Evolutionary conservation across 2,888 invertebrate genomes (phyloP), one percentile per base, ranked within the genome.

Genomic region (Polydrusus pterygomalis): DNA sequence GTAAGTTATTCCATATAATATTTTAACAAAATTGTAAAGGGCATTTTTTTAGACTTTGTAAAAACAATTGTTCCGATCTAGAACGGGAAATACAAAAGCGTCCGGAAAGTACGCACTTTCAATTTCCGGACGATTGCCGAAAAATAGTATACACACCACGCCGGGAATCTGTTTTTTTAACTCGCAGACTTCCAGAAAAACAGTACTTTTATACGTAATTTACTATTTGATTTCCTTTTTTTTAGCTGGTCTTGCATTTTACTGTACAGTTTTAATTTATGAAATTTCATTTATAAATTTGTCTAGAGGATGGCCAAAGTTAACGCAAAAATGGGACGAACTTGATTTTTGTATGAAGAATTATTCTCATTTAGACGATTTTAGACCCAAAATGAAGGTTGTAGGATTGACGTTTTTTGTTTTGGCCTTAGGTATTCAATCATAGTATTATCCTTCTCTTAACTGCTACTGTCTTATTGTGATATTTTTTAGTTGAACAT

Each of bases 271-370:
- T 38, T 20, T 74, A 10, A n/a, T 17, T 43, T 72, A 56, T 20
- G 47, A 60, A 58, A 68, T 70, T 11, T 60, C 69, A 18, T 89
- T 91, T 62, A 82, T 90, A 7, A 85, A 84, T 74, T 82, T 91
- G 77, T 90, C 90, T 0, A 86, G 85, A 34, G 85, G 88, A 68
- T 91, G 91, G 91, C 90, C 90, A 2, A 81, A 80, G 15, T 83
- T 91, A 34, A 88, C 89, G 83, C 69, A 83, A 62, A 84, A 87
- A 25, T 91, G 90, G 90, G 84, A 88, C 62, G 85, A 87, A 70
- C 84, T 89, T 25, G 90, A 91, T 79, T 84, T 85, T 0, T 7
- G 34, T n/a, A 78, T 78, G 78, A 11, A 34, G 25, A 64, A 67
- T 51, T 78, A 76, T 63, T 13, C 49, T 25, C 18, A 25, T 18